These are phyloP conservation scores for Dendrolimus kikuchii DNA, from an alignment of 1,140 invertebrate genomes.

Conservation along the genomic window DNA sequence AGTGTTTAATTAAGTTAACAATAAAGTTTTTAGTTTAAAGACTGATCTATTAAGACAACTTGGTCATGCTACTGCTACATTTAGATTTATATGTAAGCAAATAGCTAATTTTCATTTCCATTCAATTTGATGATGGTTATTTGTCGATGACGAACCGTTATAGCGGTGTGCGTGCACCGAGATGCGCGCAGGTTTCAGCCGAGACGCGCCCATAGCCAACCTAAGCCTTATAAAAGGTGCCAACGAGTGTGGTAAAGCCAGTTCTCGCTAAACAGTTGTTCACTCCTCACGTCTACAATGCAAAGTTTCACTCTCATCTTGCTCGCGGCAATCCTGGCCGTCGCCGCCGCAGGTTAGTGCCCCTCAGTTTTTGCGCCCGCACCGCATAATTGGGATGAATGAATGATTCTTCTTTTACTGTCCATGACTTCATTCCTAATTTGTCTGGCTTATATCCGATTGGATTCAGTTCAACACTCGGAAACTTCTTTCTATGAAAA, in stretches of 20 bases:
- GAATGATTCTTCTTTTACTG: constrained; percentile 27
- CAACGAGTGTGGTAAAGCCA: constrained; percentile 30
- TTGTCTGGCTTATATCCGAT: constrained; percentile 30
- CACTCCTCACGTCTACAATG: constrained; percentile 42
- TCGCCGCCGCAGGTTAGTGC: constrained; percentile 64
- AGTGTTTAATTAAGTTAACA: no score
- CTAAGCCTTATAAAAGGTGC: constrained; percentile 44
- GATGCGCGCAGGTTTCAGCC: constrained; percentile 29
- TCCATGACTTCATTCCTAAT: constrained; percentile 15
- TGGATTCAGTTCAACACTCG: constrained; percentile 18
- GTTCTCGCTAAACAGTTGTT: constrained; percentile 33
- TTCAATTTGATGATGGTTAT: constrained; percentile 30
- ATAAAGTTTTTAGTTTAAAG: background rate
- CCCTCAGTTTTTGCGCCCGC: constrained; percentile 43
- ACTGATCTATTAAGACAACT: constrained; percentile 2
- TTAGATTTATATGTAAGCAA: constrained; percentile 10
- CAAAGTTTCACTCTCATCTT: constrained; percentile 38
- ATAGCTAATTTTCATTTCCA: constrained; percentile 16
- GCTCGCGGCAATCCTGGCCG: constrained; percentile 40
- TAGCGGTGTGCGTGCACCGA: constrained; percentile 21
- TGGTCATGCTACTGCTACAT: background rate
- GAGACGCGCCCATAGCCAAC: constrained; percentile 20
- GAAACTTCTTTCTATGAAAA: constrained; percentile 3
- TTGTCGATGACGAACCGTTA: constrained; percentile 44
- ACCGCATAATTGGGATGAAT: constrained; percentile 5